A percentile compares a stretch with the other conserved stretches of the same genome.
phyloP scores from a whole-genome alignment of 2,797 vertebrate genomes.

The Neopelma chrysocephalum region DNA sequence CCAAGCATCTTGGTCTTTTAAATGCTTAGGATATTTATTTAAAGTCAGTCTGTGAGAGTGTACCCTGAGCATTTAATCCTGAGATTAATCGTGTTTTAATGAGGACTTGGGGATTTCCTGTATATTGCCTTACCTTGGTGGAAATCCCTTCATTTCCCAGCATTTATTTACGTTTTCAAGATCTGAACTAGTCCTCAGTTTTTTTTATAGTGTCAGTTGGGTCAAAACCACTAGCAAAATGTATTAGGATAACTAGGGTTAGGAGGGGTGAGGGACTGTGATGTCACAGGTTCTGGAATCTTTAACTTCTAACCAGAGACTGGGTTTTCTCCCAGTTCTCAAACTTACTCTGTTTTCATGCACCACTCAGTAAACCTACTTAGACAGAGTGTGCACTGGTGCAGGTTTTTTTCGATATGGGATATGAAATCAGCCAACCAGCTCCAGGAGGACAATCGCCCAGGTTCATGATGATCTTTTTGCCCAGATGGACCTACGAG shows the following conservation, averaged over 20 bases:
- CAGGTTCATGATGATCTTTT: not conserved
- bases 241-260: not conserved
- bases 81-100: not conserved
- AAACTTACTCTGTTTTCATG: not conserved
- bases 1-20: not conserved
- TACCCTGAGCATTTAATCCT: not conserved
- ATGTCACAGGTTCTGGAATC: not conserved
- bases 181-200: not conserved
- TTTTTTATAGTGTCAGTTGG: not conserved
- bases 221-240: not conserved
- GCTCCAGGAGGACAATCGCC: not conserved
- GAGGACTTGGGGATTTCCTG: not conserved
- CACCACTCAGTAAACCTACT: not conserved
- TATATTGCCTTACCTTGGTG: not conserved
- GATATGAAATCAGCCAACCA: not conserved
- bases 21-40: not conserved
- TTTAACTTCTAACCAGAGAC: not conserved
- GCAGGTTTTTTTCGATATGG: not conserved
- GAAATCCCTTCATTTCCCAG: not conserved
- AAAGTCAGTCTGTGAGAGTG: not conserved
- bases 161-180: not conserved
- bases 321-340: not conserved
- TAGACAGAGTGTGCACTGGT: not conserved
- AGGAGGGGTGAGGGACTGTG: fast-evolving
- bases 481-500: not conserved